Conservation (phyloP, 2,113 vertebrate species). For the Uria aalge region DNA sequence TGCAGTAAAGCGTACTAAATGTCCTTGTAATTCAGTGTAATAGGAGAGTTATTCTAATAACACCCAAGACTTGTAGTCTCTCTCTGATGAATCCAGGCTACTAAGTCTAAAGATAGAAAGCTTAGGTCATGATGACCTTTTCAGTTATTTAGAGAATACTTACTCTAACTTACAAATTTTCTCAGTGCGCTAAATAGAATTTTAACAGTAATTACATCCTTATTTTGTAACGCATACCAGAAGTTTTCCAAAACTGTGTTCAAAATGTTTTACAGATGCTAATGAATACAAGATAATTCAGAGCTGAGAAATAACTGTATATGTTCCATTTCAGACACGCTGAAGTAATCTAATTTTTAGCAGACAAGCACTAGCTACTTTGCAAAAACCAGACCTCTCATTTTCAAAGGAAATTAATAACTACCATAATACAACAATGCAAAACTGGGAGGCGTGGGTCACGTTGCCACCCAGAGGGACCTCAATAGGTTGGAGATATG, state of each 20-base stretch:
- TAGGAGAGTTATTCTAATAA: not conserved
- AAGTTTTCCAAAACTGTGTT: not conserved
- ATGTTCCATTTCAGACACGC: not conserved
- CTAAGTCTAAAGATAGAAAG: constrained; percentile 42
- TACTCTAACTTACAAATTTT: not conserved
- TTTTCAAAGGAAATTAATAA: not conserved
- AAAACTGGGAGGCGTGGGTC: not conserved
- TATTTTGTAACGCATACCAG: not conserved
- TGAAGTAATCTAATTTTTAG: not conserved
- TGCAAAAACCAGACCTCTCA: not conserved
- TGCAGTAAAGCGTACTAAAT: not conserved
- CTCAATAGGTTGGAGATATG: not conserved
- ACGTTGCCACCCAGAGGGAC: not conserved
- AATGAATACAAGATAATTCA: not conserved
- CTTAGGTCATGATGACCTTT: not conserved
- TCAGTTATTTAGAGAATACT: constrained; percentile 19
- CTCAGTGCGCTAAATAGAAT: not conserved
- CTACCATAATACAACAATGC: not conserved
- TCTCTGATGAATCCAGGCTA: not conserved
- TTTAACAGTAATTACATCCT: constrained; percentile 11
- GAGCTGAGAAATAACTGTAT: not conserved
- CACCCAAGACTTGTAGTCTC: not conserved
- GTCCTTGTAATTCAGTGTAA: not conserved
- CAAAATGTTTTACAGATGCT: not conserved
- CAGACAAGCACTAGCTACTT: not conserved